A percentile compares a stretch with the other conserved stretches of the same genome.
phyloP scores from a whole-genome alignment of 2,113 vertebrate genomes.

The Lepus americanus region DNA sequence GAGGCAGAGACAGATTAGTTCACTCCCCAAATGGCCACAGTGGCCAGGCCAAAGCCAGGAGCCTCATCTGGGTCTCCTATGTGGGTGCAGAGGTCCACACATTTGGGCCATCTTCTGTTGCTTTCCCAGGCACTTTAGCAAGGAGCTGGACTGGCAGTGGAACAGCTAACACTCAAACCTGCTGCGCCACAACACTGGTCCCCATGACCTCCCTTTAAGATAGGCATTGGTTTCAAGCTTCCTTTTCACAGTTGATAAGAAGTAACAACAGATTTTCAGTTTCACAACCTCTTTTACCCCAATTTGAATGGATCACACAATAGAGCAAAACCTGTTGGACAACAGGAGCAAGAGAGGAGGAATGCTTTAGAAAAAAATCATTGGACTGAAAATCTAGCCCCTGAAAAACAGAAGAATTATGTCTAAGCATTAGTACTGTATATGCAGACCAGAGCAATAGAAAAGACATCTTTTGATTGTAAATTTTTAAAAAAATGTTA shows the following conservation, averaged over 20 bases:
- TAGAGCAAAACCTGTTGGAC: background rate
- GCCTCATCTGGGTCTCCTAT: too few relatives aligned
- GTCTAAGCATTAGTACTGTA: background rate
- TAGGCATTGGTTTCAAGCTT: constrained; percentile 2
- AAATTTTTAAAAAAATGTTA: background rate
- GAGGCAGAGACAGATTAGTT: too few relatives aligned
- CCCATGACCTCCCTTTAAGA: background rate
- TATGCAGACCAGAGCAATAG: background rate
- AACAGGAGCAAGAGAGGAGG: background rate
- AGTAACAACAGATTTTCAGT: constrained; percentile 16
- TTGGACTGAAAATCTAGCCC: background rate
- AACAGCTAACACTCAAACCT: too few relatives aligned
- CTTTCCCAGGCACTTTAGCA: too few relatives aligned
- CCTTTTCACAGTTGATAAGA: constrained; percentile 2
- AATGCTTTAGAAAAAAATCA: background rate
- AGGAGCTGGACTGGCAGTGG: too few relatives aligned
- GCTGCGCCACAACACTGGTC: background rate
- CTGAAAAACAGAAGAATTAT: constrained; percentile 10
- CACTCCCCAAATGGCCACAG: too few relatives aligned
- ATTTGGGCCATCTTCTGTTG: too few relatives aligned
- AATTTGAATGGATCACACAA: background rate
- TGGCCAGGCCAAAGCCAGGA: too few relatives aligned
- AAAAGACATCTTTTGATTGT: constrained; percentile 29
- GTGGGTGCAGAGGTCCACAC: too few relatives aligned
- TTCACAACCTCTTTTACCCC: constrained; percentile 28